Evolutionary conservation across 2,797 vertebrate genomes (phyloP).

Genomic region (Pampus argenteus): DNA sequence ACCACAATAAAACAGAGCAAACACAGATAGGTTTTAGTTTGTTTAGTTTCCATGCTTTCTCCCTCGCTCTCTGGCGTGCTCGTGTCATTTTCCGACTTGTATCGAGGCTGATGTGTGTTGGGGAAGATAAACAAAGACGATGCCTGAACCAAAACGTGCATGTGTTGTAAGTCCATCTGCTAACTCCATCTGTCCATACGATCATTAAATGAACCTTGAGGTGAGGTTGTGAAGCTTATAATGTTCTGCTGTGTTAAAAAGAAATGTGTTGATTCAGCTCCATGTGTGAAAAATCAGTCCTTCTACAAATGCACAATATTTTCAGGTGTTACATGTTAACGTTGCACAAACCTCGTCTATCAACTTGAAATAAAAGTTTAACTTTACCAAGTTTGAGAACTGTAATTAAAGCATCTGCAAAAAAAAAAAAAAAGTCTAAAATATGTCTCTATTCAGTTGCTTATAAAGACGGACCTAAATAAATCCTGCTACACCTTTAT

Average conservation of each 20-base stretch:
- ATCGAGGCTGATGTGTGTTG: neutral
- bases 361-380: constrained; percentile 12
- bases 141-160: neutral
- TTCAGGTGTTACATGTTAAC: neutral
- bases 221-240: neutral
- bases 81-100: neutral
- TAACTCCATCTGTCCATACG: neutral
- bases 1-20: too few relatives aligned
- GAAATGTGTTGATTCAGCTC: neutral
- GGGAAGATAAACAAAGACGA: neutral
- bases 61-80: too few relatives aligned
- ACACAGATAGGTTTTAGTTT: too few relatives aligned
- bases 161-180: neutral
- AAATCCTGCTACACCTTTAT: constrained; percentile 31
- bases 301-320: neutral
- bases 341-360: neutral
- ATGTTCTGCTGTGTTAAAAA: neutral
- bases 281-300: neutral
- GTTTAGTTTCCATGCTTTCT: too few relatives aligned
- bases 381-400: neutral
- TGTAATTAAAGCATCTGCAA: constrained; percentile 6
- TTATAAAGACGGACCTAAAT: constrained; percentile 15
- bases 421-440: neutral
- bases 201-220: neutral
- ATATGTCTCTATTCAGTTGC: constrained; percentile 6